Evolutionary conservation across 2,888 invertebrate species (phyloP).

Genomic region (Timandra comae): DNA sequence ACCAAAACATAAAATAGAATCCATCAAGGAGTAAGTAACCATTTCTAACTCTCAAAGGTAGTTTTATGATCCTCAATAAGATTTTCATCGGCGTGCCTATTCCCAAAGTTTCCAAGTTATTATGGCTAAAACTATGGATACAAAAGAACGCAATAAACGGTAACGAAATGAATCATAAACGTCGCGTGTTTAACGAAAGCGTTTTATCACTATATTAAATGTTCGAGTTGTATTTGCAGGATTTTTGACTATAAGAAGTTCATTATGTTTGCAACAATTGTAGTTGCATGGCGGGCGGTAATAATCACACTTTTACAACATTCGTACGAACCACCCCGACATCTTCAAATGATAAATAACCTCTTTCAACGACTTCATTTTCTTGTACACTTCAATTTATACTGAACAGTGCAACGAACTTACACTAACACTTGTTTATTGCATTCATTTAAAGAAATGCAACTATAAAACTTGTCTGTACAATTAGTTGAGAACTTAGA

Average conservation of each 20-base stretch:
- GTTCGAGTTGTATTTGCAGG: conserved; percentile 42
- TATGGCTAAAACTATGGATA: conserved; percentile 38
- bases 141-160: conserved; percentile 34
- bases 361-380: conserved; percentile 21
- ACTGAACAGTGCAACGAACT: conserved; percentile 13
- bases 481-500: too few species aligned
- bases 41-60: conserved; percentile 18
- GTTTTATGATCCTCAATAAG: conserved; percentile 24
- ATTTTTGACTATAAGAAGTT: conserved; percentile 33
- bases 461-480: too few species aligned
- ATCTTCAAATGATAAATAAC: conserved; percentile 24
- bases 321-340: conserved; percentile 19
- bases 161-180: conserved; percentile 49
- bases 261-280: conserved; percentile 26
- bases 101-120: conserved; percentile 37
- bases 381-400: conserved; percentile 9
- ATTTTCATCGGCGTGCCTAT: conserved; percentile 24
- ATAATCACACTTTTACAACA: conserved; percentile 31
- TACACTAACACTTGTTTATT: neutral
- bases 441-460: too few species aligned
- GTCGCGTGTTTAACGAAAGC: conserved; percentile 52
- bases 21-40: conserved; percentile 5
- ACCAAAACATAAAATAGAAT: too few species aligned
- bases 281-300: conserved; percentile 32
- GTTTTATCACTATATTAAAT: conserved; percentile 67